phyloP scores from a whole-genome alignment of 2,888 invertebrate genomes.

The Chironomus riparius region DNA sequence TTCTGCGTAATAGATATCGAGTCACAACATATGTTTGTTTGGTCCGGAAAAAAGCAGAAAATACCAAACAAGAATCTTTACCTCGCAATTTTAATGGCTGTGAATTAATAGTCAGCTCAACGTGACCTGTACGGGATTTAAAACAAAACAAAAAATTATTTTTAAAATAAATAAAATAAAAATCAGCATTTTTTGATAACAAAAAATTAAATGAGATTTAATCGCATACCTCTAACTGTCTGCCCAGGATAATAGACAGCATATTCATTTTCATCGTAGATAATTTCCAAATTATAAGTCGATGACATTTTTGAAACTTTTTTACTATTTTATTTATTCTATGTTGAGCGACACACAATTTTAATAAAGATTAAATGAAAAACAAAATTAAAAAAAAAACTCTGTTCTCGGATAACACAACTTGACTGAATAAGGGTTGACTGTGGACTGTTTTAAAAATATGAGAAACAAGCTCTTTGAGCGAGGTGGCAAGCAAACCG shows the following conservation, averaged over 20 bases:
- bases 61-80: not conserved
- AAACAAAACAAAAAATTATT: not conserved
- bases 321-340: no score
- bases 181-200: not conserved
- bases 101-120: slow-evolving; percentile 2
- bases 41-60: not conserved
- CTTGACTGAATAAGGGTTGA: no score
- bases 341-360: no score
- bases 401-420: no score
- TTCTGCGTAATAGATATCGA: no score
- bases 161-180: not conserved
- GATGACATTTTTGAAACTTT: not conserved
- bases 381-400: no score
- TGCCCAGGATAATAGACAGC: not conserved
- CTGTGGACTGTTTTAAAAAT: no score
- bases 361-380: no score
- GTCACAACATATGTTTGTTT: no score
- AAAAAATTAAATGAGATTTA: not conserved
- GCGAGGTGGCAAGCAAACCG: not conserved
- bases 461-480: no score
- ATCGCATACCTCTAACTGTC: not conserved
- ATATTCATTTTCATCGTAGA: not conserved
- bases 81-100: slow-evolving; percentile 6
- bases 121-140: slow-evolving; percentile 1
- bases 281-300: not conserved